phyloP scores from a whole-genome alignment of 1,140 invertebrate genomes.

The Apocrypta bakeri region DNA sequence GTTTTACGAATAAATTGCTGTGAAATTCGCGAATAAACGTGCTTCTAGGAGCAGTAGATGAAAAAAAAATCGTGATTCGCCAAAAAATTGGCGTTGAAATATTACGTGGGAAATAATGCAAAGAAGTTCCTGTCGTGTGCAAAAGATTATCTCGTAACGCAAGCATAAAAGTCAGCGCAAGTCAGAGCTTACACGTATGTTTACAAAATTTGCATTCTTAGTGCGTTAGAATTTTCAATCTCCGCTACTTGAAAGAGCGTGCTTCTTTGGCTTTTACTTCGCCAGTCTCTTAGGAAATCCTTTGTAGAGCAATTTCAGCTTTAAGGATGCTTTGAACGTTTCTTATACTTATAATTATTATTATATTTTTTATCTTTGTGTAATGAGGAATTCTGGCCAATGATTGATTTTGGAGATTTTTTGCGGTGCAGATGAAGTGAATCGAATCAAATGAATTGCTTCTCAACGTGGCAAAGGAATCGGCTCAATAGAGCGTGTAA shows the following conservation, averaged over 20 bases:
- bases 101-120: background rate
- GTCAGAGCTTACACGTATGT: background rate
- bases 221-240: background rate
- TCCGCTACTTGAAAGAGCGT: background rate
- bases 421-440: slow-evolving; percentile 3
- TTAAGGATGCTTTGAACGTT: too few species aligned
- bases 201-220: slow-evolving; percentile 2
- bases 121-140: background rate
- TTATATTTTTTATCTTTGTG: too few species aligned
- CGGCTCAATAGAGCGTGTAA: slow-evolving; percentile 33
- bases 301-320: too few species aligned
- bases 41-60: background rate
- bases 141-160: background rate
- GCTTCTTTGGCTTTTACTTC: too few species aligned
- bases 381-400: background rate
- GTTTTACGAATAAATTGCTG: background rate
- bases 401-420: background rate
- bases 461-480: slow-evolving; percentile 10
- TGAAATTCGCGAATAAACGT: background rate
- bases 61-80: background rate
- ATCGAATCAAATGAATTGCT: slow-evolving; percentile 7
- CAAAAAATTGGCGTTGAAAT: background rate
- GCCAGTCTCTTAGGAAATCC: too few species aligned
- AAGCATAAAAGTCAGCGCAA: background rate
- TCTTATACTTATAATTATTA: too few species aligned